Evolutionary conservation across 2,888 invertebrate species (phyloP).

Genomic region (Melieria omissa): DNA sequence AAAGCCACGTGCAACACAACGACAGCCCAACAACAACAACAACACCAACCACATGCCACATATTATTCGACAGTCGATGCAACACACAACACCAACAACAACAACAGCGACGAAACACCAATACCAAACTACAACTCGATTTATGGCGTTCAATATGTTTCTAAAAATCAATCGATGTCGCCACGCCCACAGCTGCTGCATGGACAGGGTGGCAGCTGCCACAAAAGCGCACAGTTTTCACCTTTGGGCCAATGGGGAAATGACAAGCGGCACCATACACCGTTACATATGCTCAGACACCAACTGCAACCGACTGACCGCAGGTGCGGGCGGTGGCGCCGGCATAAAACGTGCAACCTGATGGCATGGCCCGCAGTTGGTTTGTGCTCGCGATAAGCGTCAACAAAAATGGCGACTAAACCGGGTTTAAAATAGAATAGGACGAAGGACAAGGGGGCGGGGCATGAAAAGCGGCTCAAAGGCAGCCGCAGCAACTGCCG

Average conservation of each 20-base stretch:
- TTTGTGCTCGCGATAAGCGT: not conserved
- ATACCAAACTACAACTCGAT: conserved; percentile 37
- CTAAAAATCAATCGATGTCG: conserved; percentile 46
- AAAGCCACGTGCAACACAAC: conserved; percentile 19
- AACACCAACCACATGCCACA: too few species aligned
- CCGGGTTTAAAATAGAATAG: not conserved
- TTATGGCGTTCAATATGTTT: conserved; percentile 54
- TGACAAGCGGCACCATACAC: not conserved
- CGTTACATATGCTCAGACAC: not conserved
- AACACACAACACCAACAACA: not conserved
- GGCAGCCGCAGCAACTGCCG: conserved; percentile 7
- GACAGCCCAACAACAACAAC: not conserved
- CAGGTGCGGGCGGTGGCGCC: not conserved
- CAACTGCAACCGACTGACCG: not conserved
- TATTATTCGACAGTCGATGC: not conserved
- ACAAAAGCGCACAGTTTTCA: not conserved
- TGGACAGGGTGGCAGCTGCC: not conserved
- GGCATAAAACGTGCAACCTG: not conserved
- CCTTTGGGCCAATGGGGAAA: not conserved
- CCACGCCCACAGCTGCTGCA: not conserved
- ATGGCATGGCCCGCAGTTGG: not conserved
- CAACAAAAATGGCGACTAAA: not conserved
- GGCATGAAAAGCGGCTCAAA: not conserved
- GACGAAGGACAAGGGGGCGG: not conserved
- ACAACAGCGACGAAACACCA: not conserved